phyloP scores from a whole-genome alignment of 2,797 vertebrate species.

The Malacoraja senta region DNA sequence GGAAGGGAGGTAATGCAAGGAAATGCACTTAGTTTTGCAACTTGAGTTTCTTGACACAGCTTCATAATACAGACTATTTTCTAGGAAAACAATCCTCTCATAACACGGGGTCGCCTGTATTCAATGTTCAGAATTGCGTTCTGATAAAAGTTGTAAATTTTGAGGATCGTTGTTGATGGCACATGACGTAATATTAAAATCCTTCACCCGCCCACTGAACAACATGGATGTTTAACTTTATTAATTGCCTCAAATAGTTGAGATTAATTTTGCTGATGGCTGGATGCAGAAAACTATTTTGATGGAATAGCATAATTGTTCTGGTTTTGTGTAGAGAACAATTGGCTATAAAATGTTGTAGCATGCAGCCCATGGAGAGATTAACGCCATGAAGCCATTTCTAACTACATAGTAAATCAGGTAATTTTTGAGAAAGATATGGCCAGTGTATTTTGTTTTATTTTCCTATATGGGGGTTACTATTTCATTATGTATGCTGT shows the following conservation, averaged over 20 bases:
- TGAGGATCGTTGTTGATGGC: background rate
- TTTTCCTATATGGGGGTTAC: slow-evolving; percentile 41
- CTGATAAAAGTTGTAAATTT: background rate
- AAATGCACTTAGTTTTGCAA: too few species aligned
- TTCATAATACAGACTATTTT: too few species aligned
- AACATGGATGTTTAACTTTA: slow-evolving; percentile 1
- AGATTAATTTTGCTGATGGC: background rate
- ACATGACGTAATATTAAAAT: background rate
- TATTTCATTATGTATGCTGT: slow-evolving; percentile 52
- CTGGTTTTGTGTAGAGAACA: slow-evolving; percentile 20
- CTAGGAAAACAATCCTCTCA: too few species aligned
- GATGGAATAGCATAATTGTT: background rate
- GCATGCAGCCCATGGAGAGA: slow-evolving; percentile 28
- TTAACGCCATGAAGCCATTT: slow-evolving; percentile 32
- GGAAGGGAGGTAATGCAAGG: too few species aligned
- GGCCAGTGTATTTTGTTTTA: slow-evolving; percentile 40
- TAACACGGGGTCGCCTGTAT: too few species aligned
- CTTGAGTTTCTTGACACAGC: too few species aligned
- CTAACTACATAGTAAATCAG: slow-evolving; percentile 37
- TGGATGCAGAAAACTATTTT: background rate
- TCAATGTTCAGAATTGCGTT: slow-evolving; percentile 1
- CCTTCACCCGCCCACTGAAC: background rate
- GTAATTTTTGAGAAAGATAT: slow-evolving; percentile 39
- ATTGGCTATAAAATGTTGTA: background rate
- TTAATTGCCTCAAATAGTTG: slow-evolving; percentile 27